These are phyloP conservation scores for Pocillopora verrucosa DNA, from an alignment of 64 coral and sea anemone species.

Conservation along the genomic window DNA sequence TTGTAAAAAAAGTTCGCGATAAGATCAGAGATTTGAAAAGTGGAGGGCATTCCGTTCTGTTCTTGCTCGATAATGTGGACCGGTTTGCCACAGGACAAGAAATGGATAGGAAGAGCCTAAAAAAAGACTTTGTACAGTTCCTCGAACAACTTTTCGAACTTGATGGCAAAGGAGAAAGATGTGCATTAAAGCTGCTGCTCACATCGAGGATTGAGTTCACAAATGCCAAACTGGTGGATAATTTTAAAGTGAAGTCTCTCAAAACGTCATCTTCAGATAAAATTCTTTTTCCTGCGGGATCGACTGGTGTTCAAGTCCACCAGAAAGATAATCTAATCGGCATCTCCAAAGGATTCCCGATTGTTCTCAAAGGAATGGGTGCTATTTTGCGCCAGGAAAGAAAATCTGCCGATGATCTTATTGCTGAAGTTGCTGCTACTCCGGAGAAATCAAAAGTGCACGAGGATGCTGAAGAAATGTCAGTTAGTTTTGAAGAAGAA, in stretches of 20 bases:
- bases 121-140: no score
- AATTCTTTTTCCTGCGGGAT: background rate
- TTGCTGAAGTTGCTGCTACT: background rate
- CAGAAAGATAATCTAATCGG: background rate
- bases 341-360: background rate
- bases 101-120: background rate
- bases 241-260: background rate
- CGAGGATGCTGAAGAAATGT: background rate
- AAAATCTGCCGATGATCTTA: background rate
- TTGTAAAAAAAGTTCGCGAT: background rate
- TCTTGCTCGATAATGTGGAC: background rate
- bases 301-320: background rate
- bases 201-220: background rate
- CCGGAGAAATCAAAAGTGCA: background rate
- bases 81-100: background rate
- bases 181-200: background rate
- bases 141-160: background rate
- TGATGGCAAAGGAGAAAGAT: background rate
- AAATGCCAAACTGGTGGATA: background rate
- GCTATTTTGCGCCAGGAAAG: conserved; percentile 9
- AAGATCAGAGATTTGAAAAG: background rate
- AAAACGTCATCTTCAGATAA: background rate
- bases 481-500: background rate
- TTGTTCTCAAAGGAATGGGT: background rate
- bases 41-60: background rate